Evolutionary conservation across 37 sponge, comb jelly and placozoan genomes (phyloP).

Genomic region (Crambe crambe): DNA sequence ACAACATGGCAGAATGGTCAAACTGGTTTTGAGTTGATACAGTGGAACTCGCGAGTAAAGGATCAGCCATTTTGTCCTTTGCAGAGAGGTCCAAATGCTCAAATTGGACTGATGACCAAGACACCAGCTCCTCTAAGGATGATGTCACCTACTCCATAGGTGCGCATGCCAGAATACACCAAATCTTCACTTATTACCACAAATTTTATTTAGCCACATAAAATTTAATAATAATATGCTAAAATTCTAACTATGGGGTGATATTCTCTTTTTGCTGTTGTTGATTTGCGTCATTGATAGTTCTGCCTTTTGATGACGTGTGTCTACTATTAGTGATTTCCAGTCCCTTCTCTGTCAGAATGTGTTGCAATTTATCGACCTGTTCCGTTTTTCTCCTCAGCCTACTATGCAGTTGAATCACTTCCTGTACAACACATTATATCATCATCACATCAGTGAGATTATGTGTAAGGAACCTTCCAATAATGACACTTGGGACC

Average conservation of each 20-base stretch:
- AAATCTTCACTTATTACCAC: too few relatives aligned
- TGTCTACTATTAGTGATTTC: background rate
- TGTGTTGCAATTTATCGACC: conserved; percentile 17
- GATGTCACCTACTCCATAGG: too few relatives aligned
- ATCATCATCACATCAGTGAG: background rate
- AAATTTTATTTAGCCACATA: background rate
- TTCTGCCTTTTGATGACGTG: background rate
- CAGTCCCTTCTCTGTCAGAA: conserved; percentile 18
- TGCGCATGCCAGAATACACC: too few relatives aligned
- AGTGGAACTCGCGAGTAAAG: too few relatives aligned
- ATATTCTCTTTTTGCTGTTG: background rate
- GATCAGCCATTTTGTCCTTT: too few relatives aligned
- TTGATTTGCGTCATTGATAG: background rate
- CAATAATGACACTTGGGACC: background rate
- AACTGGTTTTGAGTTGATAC: too few relatives aligned
- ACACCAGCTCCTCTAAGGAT: too few relatives aligned
- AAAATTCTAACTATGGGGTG: background rate
- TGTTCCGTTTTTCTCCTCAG: conserved; percentile 29
- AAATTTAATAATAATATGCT: background rate
- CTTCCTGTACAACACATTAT: conserved; percentile 42
- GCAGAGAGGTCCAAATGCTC: too few relatives aligned
- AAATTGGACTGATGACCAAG: too few relatives aligned
- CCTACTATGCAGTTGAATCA: conserved; percentile 28
- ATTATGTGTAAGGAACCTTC: too few relatives aligned
- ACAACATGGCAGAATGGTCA: too few relatives aligned